These are phyloP conservation scores for Gibbula magus DNA, from an alignment of 2,888 invertebrate genomes.

Conservation along the genomic window DNA sequence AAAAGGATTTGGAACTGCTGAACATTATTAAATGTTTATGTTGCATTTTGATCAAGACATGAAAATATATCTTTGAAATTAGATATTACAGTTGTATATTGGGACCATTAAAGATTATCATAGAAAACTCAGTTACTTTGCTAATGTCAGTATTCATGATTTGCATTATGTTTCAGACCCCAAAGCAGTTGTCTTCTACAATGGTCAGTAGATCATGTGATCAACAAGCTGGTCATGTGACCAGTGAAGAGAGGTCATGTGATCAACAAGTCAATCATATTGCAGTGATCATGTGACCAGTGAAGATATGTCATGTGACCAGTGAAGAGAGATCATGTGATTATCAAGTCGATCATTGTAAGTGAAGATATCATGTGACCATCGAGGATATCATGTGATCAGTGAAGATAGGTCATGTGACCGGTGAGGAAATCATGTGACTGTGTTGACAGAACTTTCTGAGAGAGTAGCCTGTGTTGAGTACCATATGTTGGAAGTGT, in stretches of 20 bases:
- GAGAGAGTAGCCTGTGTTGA: background rate
- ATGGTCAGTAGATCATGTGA: slow-evolving; percentile 18
- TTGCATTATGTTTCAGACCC: slow-evolving; percentile 23
- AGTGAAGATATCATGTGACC: background rate
- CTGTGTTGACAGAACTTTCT: too few relatives aligned
- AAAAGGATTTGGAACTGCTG: background rate
- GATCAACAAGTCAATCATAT: background rate
- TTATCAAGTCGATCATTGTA: background rate
- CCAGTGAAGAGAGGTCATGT: background rate
- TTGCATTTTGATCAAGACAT: too few relatives aligned
- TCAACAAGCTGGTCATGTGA: background rate
- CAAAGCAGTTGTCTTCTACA: slow-evolving; percentile 9
- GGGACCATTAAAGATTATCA: background rate
- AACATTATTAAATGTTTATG: too few relatives aligned
- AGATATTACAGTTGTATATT: background rate
- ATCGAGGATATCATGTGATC: background rate
- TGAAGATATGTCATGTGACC: background rate
- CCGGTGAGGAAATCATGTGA: background rate
- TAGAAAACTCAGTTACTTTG: background rate
- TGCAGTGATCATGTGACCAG: background rate
- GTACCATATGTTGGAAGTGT: background rate
- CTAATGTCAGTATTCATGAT: background rate
- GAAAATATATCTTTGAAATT: too few relatives aligned
- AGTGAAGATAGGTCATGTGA: background rate
- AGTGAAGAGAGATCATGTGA: background rate